Evolutionary conservation across 2,888 invertebrate genomes (phyloP).

Genomic region (Myathropa florea): DNA sequence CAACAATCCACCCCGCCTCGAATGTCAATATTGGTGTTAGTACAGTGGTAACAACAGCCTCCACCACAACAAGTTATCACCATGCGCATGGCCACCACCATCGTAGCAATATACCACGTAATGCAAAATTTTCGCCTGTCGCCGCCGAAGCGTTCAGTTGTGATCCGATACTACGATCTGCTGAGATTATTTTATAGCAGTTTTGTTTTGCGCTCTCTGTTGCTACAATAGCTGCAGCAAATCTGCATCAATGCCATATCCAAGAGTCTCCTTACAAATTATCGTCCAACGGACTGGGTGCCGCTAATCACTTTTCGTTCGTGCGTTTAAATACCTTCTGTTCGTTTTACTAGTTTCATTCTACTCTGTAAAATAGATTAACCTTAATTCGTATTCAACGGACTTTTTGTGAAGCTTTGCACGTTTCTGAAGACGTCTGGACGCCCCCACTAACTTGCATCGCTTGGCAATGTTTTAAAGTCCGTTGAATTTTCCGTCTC

Average conservation of each 20-base stretch:
- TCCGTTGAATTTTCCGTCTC: not conserved
- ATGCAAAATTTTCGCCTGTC: conserved; percentile 74
- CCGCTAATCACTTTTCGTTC: conserved; percentile 63
- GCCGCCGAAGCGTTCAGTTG: conserved; percentile 75
- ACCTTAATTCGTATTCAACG: conserved; percentile 37
- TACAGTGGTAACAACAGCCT: conserved; percentile 72
- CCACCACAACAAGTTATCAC: conserved; percentile 74
- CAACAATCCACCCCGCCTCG: conserved; percentile 63
- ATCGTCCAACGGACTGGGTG: conserved; percentile 67
- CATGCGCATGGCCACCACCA: conserved; percentile 74
- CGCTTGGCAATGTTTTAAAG: not conserved
- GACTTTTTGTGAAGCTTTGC: not conserved
- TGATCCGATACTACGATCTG: conserved; percentile 78
- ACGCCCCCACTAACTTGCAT: not conserved
- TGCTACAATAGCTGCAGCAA: conserved; percentile 12
- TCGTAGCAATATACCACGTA: conserved; percentile 71
- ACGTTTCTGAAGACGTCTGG: not conserved
- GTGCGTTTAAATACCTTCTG: conserved; percentile 58
- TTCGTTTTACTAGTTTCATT: conserved; percentile 48
- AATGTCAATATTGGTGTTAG: conserved; percentile 60
- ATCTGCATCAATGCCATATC: conserved; percentile 65
- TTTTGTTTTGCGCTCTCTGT: conserved; percentile 31
- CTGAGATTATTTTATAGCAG: conserved; percentile 80
- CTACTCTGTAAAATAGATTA: conserved; percentile 42
- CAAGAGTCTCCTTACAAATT: conserved; percentile 61